Evolutionary conservation across 2,888 invertebrate genomes (phyloP), one percentile per base, ranked within the genome.

Genomic region (Trisateles emortualis): DNA sequence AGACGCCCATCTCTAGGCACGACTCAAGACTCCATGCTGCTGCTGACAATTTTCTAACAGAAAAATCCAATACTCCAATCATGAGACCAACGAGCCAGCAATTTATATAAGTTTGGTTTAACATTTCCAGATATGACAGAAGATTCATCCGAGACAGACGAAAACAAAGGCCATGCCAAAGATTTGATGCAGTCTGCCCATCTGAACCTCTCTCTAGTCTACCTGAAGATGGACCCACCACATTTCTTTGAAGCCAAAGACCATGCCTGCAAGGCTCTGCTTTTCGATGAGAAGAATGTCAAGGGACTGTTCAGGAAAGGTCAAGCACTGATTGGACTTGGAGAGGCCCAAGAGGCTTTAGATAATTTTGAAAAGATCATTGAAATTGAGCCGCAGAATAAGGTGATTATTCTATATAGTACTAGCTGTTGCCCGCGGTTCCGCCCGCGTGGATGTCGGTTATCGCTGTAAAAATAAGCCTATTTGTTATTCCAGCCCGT

Each of bases 231-330:
- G 38, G 94, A 95, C n/a, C 95, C 96, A 2, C 85, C 93, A n/a
- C 90, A 94, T 60, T 84, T 94, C 68, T 92, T 94, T 36, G 95
- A 96, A 68, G 97, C 96, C 1, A 95, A 94, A 72, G 94, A 96
- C 42, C 93, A 95, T 40, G 98, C 98, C 38, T 94, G 95, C 39
- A 95, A 96, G 70, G 98, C 96, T 0, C 86, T 99, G 3, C 94
- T 94, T 49, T 70, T 96, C 0, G 96, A 97, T 74, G 85, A 95
- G 0, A 93, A 94, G 17, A 98, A 96, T 83, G 96, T 97, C 9
- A 99, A 99, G 87, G 99, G 97, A 0, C 90, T 97, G 22, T 99
- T 98, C 87, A 94, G 99, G 68, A 93, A 97, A 66, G 99, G 98
- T 0, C 96, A 96, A 91, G 98, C 98, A 0, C 88, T 95, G 64